Conservation (phyloP, 2,888 invertebrate species). For the Conops quadrifasciatus region DNA sequence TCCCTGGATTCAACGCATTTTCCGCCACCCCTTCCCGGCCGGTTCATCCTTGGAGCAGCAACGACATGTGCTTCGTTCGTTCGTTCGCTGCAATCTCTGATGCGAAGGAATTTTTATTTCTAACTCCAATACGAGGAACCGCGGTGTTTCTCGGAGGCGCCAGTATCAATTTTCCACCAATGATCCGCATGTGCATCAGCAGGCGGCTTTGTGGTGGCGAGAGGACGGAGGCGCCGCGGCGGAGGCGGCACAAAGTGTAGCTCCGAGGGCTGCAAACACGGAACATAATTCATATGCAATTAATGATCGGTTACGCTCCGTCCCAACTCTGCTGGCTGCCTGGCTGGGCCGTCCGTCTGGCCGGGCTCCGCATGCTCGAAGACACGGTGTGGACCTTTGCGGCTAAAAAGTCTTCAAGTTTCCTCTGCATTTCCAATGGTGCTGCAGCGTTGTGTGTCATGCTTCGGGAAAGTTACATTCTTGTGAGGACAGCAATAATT, state of each 20-base stretch:
- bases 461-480: background rate
- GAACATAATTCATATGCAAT: conserved; percentile 58
- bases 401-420: conserved; percentile 5
- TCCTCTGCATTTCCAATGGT: conserved; percentile 1
- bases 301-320: conserved; percentile 58
- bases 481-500: no score
- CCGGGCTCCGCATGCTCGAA: conserved; percentile 38
- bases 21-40: background rate
- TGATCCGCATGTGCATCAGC: conserved; percentile 31
- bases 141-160: conserved; percentile 43
- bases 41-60: conserved; percentile 19
- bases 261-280: conserved; percentile 24
- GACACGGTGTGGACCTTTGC: conserved; percentile 7
- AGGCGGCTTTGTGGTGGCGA: conserved; percentile 11
- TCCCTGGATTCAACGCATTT: background rate
- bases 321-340: conserved; percentile 35
- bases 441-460: no score
- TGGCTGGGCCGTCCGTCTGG: conserved; percentile 41
- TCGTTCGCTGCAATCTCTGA: background rate
- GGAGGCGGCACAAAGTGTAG: conserved; percentile 33
- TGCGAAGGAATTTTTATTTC: conserved; percentile 16
- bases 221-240: conserved; percentile 22
- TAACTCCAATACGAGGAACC: conserved; percentile 5
- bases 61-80: no score
- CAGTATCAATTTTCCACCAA: conserved; percentile 40